Base-by-base conservation (phyloP, 2,113 vertebrate species). In the Corynorhinus townsendii region DNA sequence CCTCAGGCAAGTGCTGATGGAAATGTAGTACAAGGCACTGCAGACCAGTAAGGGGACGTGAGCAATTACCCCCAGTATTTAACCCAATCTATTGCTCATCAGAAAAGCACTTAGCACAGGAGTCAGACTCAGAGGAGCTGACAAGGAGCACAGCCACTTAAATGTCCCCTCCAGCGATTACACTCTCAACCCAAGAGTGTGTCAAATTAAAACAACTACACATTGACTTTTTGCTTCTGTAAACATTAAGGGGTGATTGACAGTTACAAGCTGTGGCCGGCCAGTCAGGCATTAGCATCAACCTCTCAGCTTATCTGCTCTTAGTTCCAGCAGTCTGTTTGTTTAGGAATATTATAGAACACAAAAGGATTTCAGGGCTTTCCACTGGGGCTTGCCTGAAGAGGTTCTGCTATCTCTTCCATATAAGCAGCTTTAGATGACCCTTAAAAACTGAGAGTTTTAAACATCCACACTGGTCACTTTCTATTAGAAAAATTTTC, bases 1-100 rank as follows among this genome's bases (percentile, higher is more conserved):
- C 99, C 99, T 98, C 98, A 96, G 99, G 99, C 99, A 98, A 97
- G 96, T 98, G 98, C 98, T 99, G 98, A 99, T 98, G 98, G 98
- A 98, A 98, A 98, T 99, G 99, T 99, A 98, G 98, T 99, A 99
- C 99, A 99, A 98, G 98, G 98, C 98, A 98, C 98, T 98, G 99
- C 97, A 94, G 97, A 97, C 97, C 80, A 96, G 97, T 98, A 96
- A 98, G 98, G 95, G 97, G 95, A 94, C 98, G 98, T 98, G 97
- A 98, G 98, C 99, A 99, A 99, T 99, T 99, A 99, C 94, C 96
- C 96, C 97, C 76, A 97, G 98, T 98, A 99, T 99, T 99, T 99
- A 99, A 99, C 98, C 98, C 98, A 98, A 98, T 99, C 98, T 98
- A 99, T 98, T 86, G 98, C 98, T 98, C 98, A 98, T 98, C 98